Percentiles rank a stretch among this genome's conserved stretches.
Evolutionary conservation across 2,797 vertebrate genomes (phyloP).

Genomic region (Natrix natrix): DNA sequence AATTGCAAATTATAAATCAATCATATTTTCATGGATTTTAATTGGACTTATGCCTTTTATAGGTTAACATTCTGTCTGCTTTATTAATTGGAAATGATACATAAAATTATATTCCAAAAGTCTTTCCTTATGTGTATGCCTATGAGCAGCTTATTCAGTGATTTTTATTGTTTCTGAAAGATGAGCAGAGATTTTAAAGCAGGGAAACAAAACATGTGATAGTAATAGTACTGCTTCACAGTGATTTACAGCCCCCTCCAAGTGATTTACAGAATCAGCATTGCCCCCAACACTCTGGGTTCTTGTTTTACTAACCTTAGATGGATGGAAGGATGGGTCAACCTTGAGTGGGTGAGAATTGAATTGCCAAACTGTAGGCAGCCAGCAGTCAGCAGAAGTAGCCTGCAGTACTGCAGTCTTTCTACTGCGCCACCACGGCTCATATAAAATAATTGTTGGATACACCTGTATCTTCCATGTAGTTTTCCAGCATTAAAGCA

Average conservation of each 20-base stretch:
- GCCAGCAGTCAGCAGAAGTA: background rate
- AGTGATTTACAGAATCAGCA: background rate
- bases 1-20: background rate
- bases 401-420: background rate
- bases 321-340: background rate
- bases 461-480: background rate
- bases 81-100: background rate
- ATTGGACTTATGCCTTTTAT: accelerated
- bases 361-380: background rate
- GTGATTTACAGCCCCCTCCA: too few relatives aligned
- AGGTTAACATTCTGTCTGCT: background rate
- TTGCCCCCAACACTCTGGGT: background rate
- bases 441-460: background rate
- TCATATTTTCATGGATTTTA: background rate
- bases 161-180: background rate
- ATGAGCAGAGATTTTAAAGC: background rate
- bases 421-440: background rate
- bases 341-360: background rate
- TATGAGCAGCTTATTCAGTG: background rate
- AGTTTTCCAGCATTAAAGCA: background rate
- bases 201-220: background rate
- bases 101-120: background rate
- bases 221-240: too few relatives aligned
- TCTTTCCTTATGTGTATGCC: background rate
- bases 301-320: background rate